These are phyloP conservation scores for Hydropotes inermis DNA, from an alignment of 2,113 vertebrate species.

Conservation along the genomic window DNA sequence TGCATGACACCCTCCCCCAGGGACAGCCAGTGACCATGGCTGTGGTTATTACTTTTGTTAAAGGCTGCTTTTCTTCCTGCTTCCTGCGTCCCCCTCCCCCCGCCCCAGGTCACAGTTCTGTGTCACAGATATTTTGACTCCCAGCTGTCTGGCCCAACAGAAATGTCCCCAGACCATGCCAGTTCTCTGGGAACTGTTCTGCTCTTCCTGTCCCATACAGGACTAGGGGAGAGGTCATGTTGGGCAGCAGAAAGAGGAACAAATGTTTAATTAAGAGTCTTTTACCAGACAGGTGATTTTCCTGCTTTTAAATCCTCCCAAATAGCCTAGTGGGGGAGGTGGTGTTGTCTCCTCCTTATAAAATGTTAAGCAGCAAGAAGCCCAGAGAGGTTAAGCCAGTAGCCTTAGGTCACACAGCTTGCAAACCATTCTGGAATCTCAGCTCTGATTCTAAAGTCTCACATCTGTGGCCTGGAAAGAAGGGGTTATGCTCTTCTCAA, in stretches of 20 bases:
- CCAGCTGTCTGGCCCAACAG: neutral
- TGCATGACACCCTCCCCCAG: neutral
- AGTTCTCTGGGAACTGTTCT: neutral
- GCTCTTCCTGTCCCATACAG: neutral
- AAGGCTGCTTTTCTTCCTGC: neutral
- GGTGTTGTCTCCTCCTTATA: neutral
- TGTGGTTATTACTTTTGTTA: neutral
- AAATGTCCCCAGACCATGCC: neutral
- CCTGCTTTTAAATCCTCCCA: neutral
- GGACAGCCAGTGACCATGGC: neutral
- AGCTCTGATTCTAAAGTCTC: neutral
- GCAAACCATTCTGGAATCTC: neutral
- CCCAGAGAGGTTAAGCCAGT: neutral
- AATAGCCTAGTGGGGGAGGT: neutral
- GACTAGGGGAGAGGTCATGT: neutral
- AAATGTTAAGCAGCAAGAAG: neutral
- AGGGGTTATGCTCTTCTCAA: neutral
- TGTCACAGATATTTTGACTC: conserved; percentile 1
- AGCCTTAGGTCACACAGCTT: neutral
- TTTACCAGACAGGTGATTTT: neutral
- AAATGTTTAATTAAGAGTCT: neutral
- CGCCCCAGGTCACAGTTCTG: neutral
- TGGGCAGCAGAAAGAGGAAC: neutral
- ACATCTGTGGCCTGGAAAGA: neutral
- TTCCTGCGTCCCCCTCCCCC: neutral